A percentile compares a stretch with the other conserved stretches of the same genome.
phyloP scores from a whole-genome alignment of 2,888 invertebrate genomes.

The Macroteleia sp. region DNA sequence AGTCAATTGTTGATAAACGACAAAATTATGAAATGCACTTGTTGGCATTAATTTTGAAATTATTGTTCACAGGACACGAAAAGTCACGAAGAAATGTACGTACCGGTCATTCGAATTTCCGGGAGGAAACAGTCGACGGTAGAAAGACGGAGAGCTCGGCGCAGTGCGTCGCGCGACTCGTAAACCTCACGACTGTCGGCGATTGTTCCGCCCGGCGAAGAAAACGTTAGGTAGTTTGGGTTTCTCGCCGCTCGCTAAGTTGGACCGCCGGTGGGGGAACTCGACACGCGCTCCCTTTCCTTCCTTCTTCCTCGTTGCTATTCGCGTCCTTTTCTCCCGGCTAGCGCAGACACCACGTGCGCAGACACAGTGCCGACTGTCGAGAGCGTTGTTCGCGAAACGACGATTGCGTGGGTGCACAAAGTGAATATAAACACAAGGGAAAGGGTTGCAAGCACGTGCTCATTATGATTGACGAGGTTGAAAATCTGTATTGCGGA shows the following conservation, averaged over 20 bases:
- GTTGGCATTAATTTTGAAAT: too few species aligned
- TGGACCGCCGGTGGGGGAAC: conserved; percentile 4
- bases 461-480: conserved; percentile 15
- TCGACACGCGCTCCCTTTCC: conserved; percentile 25
- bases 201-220: conserved; percentile 22
- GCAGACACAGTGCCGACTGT: conserved; percentile 8
- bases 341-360: conserved; percentile 52
- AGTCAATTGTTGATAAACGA: too few species aligned
- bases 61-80: neutral
- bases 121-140: neutral
- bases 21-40: too few species aligned
- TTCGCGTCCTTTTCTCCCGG: conserved; percentile 30
- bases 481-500: too few species aligned
- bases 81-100: neutral
- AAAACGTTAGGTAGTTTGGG: conserved; percentile 22
- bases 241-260: too few species aligned
- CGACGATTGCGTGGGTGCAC: conserved; percentile 16
- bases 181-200: conserved; percentile 21
- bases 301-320: conserved; percentile 18
- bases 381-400: neutral
- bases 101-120: conserved; percentile 28
- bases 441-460: conserved; percentile 27
- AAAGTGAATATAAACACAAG: conserved; percentile 2
- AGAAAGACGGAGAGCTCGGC: too few species aligned
- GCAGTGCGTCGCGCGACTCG: conserved; percentile 33